These are phyloP conservation scores for Bugula neritina DNA, from an alignment of 2,888 invertebrate species.

Conservation along the genomic window DNA sequence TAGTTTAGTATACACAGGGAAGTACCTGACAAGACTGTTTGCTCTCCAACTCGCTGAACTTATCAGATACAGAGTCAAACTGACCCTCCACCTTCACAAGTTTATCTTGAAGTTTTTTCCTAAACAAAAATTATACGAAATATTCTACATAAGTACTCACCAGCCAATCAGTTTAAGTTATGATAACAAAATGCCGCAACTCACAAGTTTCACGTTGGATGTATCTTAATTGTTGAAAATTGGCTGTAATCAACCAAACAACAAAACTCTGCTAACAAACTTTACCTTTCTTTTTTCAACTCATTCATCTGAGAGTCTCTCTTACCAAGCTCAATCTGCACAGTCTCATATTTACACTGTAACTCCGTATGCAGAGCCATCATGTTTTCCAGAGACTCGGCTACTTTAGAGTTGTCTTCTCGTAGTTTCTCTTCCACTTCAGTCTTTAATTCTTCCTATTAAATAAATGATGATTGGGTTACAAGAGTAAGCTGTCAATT, in stretches of 20 bases:
- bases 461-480: no score
- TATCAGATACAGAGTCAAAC: neutral
- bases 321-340: slow-evolving; percentile 22
- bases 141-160: neutral
- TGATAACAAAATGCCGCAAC: no score
- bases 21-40: slow-evolving; percentile 18
- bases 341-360: slow-evolving; percentile 16
- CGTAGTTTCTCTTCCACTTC: slow-evolving; percentile 2
- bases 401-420: slow-evolving; percentile 15
- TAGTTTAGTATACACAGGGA: no score
- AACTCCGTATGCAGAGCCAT: slow-evolving; percentile 21
- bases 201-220: no score
- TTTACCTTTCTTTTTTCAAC: slow-evolving; percentile 10
- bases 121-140: neutral
- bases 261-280: no score
- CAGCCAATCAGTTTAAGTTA: no score
- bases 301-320: slow-evolving; percentile 10
- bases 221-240: no score
- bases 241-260: no score
- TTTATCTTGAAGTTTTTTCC: slow-evolving; percentile 15
- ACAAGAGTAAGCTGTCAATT: no score
- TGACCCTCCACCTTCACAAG: neutral
- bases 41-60: neutral
- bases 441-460: slow-evolving; percentile 1
- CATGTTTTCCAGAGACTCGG: slow-evolving; percentile 23